Base-by-base conservation (phyloP, 1,140 invertebrate species). In the Calycopis cecrops region DNA sequence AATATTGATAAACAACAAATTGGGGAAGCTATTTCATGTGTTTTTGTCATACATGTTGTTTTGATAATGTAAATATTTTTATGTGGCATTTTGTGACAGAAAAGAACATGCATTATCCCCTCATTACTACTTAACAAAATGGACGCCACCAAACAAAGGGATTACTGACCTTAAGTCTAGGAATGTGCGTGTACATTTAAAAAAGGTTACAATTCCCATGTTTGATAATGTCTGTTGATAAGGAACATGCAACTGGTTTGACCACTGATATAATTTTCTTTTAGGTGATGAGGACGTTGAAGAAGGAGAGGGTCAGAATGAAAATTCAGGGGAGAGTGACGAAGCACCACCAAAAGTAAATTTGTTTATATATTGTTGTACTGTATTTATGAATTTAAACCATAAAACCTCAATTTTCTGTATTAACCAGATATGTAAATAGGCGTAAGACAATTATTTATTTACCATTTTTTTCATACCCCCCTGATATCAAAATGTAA, bases 271-370 rank as follows among this genome's bases (percentile, higher is more conserved):
- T 78, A 79, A 64, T 61, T 62, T 65, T 60, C 59, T 88, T 90
- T 58, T 73, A 93, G 92, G 91, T 55, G 93, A 93, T 80, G 93
- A 93, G 73, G 92, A 93, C 68, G 83, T 91, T 55, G 91, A 92
- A 63, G 90, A 91, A 75, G 89, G 88, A 65, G 89, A 89, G 65
- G 89, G 90, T 69, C 90, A 90, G 62, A 86, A 88, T 75, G 92
- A 94, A 63, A 93, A 93, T 72, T 93, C 92, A 17, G 91, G 91
- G 37, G 93, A 94, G 67, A 93, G 92, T 72, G 93, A 94, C 81
- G 93, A 94, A 80, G 91, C 90, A 57, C 86, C 86, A 58, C 86
- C 88, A 65, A 90, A 90, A 79, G 88, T 90, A 69, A 60, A 50
- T 59, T 33, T 48, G 14, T 33, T 38, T 48, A 49, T 2, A 28